A percentile compares a stretch with the other conserved stretches of the same genome.
phyloP scores from a whole-genome alignment of 2,888 invertebrate species.

The Mesorhabditis belari region DNA sequence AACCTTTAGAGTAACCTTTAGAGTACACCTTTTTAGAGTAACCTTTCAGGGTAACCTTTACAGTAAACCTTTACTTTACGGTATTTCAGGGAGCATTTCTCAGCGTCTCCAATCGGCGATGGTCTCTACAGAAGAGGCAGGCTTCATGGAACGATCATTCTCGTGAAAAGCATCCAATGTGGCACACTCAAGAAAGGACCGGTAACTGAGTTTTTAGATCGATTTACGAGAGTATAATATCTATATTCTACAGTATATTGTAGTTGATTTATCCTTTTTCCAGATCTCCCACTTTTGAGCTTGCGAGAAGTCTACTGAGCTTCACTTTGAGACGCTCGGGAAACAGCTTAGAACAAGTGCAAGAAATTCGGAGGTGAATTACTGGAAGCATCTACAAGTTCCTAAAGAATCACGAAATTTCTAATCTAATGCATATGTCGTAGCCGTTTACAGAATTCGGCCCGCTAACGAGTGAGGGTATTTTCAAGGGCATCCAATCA shows the following conservation, averaged over 20 bases:
- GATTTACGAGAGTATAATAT: neutral
- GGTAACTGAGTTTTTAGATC: conserved; percentile 4
- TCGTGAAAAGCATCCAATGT: conserved; percentile 66
- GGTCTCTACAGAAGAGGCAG: conserved; percentile 79
- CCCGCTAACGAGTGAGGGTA: too few species aligned
- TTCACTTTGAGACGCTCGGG: conserved; percentile 82
- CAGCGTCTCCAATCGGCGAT: conserved; percentile 84
- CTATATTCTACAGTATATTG: neutral
- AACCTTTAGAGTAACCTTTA: too few species aligned
- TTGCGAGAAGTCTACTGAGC: conserved; percentile 76
- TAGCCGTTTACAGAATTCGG: too few species aligned
- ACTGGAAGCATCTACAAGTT: too few species aligned
- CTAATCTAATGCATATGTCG: neutral
- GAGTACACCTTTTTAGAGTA: neutral
- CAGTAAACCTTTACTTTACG: neutral
- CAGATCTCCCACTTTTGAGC: conserved; percentile 7
- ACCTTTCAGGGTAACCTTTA: neutral
- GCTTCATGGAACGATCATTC: conserved; percentile 76
- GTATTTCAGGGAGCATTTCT: conserved; percentile 56
- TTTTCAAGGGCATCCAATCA: too few species aligned
- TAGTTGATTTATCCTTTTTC: neutral
- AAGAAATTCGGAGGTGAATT: too few species aligned
- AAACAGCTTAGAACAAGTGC: conserved; percentile 68
- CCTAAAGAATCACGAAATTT: too few species aligned
- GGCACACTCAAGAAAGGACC: conserved; percentile 55